Base-by-base conservation (phyloP, 2,888 invertebrate species). In the Archips xylosteana region DNA sequence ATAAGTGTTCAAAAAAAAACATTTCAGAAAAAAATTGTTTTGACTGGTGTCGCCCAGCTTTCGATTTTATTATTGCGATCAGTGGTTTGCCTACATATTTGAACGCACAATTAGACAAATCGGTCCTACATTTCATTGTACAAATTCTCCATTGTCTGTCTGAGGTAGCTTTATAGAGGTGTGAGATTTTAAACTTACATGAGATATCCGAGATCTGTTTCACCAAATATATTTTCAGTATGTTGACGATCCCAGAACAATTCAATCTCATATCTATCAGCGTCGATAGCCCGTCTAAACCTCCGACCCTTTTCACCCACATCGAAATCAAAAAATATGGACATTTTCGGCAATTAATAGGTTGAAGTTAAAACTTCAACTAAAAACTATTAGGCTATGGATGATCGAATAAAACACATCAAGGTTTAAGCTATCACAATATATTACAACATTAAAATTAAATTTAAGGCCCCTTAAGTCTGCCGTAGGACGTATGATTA, bases 271-370 rank as follows among this genome's bases (percentile, higher is more conserved):
- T 77, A 70, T 75, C 82, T 89, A 77, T 94, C 94, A 3, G 83
- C 83, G n/a, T 92, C 89, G 0, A 94, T 87, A 0, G 94, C 94
- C 59, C 88, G 84, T 78, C 94, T 84, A 66, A 94, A 89, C 67
- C 89, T 83, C 71, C 89, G 86, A 0, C 89, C 88, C 68, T 76
- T 78, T 0, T 85, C 74, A 1, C 87, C 87, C 1, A 92, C 87
- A 39, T 89, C 81, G 73, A 89, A 92, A 79, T 94, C 89, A 74
- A 92, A 92, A 81, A 87, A 94, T 83, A 94, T 92, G 34, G 94
- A 94, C 94, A 94, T 94, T 49, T 10, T 64, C 10, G 10, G 8
- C 32, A 34, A 59, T 36, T 15, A 12, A 6, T 34, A 36, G 15
- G 32, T 32, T 57, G 2, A 10, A 10, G 23, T 59, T 36, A 70